Evolutionary conservation across 2,797 vertebrate genomes (phyloP).

Genomic region (Taenioides sp.): DNA sequence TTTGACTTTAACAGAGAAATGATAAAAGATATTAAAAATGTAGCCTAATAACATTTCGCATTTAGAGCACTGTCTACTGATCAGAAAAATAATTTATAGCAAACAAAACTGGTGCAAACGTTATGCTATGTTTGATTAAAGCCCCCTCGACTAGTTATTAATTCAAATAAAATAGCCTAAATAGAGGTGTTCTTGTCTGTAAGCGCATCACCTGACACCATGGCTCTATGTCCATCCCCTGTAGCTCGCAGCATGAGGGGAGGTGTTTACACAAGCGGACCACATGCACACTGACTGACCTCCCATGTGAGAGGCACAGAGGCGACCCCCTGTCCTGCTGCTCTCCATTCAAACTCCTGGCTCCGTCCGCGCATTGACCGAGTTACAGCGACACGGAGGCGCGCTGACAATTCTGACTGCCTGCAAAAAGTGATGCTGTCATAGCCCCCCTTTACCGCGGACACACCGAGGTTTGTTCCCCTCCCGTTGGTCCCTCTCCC

Average conservation of each 20-base stretch:
- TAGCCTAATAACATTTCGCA: neutral
- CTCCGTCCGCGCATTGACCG: constrained; percentile 10
- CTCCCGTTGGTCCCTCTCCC: constrained; percentile 31
- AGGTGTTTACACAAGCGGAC: constrained; percentile 30
- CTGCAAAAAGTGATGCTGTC: constrained; percentile 71
- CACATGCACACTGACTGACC: constrained; percentile 41
- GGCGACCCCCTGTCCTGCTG: constrained; percentile 50
- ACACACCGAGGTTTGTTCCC: constrained; percentile 53
- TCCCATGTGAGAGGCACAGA: constrained; percentile 44
- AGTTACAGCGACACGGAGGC: constrained; percentile 31
- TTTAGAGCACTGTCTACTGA: neutral
- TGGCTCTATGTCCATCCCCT: neutral
- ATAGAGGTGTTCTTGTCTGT: neutral
- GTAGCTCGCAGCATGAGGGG: constrained; percentile 5
- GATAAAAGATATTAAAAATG: neutral
- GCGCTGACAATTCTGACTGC: constrained; percentile 40
- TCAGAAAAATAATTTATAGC: neutral
- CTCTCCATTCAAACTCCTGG: constrained; percentile 31
- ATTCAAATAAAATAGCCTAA: neutral
- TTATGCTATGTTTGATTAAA: neutral
- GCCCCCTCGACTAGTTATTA: neutral
- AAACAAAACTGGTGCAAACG: neutral
- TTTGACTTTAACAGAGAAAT: constrained; percentile 40
- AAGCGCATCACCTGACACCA: constrained; percentile 1
- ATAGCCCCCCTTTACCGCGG: constrained; percentile 69